These are phyloP conservation scores for Coregonus suidteri DNA, from an alignment of 2,797 vertebrate species.

Conservation along the genomic window DNA sequence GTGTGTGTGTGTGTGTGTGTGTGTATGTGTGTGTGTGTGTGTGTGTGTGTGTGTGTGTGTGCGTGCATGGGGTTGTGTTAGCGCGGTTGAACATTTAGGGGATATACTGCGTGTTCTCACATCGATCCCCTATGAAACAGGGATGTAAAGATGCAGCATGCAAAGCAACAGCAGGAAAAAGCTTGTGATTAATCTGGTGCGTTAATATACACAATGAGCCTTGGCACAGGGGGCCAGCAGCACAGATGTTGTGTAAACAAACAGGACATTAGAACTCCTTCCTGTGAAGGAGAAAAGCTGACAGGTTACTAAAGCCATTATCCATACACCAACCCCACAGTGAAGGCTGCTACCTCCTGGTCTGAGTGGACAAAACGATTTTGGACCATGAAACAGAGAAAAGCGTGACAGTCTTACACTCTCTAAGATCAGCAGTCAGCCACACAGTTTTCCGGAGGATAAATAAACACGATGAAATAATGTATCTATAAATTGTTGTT, in stretches of 20 bases:
- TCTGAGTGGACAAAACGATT: slow-evolving; percentile 21
- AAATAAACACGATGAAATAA: slow-evolving; percentile 16
- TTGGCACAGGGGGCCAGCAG: slow-evolving; percentile 35
- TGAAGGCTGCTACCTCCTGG: neutral
- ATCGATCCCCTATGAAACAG: neutral
- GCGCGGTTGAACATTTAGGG: too few relatives aligned
- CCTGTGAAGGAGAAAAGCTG: slow-evolving; percentile 51
- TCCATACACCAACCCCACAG: slow-evolving; percentile 32
- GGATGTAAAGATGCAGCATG: neutral
- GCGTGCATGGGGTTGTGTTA: too few relatives aligned
- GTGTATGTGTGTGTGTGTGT: too few relatives aligned
- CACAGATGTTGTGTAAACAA: slow-evolving; percentile 58
- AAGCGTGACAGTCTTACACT: slow-evolving; percentile 8
- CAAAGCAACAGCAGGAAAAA: slow-evolving; percentile 32
- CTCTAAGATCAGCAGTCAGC: slow-evolving; percentile 37
- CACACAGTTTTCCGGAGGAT: slow-evolving; percentile 11
- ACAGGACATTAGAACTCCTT: slow-evolving; percentile 51
- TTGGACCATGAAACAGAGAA: neutral
- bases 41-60: too few relatives aligned
- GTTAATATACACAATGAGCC: slow-evolving; percentile 49
- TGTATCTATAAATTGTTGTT: neutral
- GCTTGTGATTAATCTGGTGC: slow-evolving; percentile 42
- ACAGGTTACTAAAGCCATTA: slow-evolving; percentile 56
- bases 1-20: too few relatives aligned
- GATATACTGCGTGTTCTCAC: neutral